Percentiles rank a stretch among this genome's conserved stretches.
phyloP scores from a whole-genome alignment of 2,797 vertebrate genomes.

The Natrix natrix region DNA sequence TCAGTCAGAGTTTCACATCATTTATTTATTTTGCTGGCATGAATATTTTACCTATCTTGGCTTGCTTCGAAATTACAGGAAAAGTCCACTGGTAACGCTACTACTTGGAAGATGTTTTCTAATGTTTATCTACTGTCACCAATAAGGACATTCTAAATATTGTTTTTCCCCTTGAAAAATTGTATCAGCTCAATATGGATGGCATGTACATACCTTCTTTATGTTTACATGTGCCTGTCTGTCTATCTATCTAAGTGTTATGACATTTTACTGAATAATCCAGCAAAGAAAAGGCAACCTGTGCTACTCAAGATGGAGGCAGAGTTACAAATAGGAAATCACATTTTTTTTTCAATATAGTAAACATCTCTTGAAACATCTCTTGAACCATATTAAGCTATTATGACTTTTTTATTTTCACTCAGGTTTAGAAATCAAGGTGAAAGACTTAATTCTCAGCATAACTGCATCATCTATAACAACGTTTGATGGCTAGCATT shows the following conservation, averaged over 20 bases:
- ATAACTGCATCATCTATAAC: not conserved
- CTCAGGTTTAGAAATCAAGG: not conserved
- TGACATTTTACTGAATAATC: not conserved
- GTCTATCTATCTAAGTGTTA: not conserved
- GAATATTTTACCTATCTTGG: not conserved
- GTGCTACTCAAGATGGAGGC: not conserved
- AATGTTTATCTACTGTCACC: not conserved
- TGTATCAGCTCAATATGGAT: not conserved
- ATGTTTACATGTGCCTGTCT: not conserved
- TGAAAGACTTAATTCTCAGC: not conserved
- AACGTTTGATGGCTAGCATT: not conserved
- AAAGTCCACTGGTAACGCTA: not conserved
- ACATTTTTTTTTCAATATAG: not conserved
- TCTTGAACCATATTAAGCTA: not conserved
- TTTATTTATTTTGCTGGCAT: not conserved
- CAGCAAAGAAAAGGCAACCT: not conserved
- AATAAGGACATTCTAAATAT: not conserved
- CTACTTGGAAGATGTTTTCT: not conserved
- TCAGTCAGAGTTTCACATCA: not conserved
- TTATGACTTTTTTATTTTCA: not conserved
- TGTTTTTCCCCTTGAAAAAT: not conserved
- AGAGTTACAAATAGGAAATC: not conserved
- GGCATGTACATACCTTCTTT: not conserved
- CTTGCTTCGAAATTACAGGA: not conserved
- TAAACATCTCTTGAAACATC: not conserved